Percentiles rank a stretch among this genome's conserved stretches.
These are phyloP conservation scores for Porites australiensis DNA, from an alignment of 64 coral and sea anemone genomes.

Conservation along the genomic window DNA sequence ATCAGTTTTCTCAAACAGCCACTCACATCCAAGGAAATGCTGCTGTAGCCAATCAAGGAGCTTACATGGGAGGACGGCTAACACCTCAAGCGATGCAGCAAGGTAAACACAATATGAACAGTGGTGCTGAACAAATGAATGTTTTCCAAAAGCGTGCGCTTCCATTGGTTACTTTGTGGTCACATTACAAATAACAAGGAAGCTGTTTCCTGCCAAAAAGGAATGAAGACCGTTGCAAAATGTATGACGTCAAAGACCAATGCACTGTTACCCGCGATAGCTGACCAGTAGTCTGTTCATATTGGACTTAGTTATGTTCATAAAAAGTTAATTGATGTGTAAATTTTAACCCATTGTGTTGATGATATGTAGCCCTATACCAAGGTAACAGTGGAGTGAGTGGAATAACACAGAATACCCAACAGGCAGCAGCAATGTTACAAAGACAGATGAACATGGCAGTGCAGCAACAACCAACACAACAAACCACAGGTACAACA, in stretches of 20 bases:
- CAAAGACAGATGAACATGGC: conserved; percentile 72
- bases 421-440: conserved; percentile 23
- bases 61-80: conserved; percentile 77
- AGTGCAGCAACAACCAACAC: conserved; percentile 31
- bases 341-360: no score
- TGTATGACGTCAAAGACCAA: no score
- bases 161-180: no score
- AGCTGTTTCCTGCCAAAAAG: no score
- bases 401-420: conserved; percentile 36
- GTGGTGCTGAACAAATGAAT: no score
- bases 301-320: no score
- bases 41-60: background rate
- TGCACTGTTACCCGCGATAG: no score
- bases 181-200: no score
- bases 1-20: conserved; percentile 21
- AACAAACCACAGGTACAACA: background rate
- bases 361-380: conserved; percentile 5
- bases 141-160: no score
- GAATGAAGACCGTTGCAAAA: no score
- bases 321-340: no score
- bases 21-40: conserved; percentile 10
- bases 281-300: no score
- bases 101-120: conserved; percentile 34
- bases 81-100: conserved; percentile 87
- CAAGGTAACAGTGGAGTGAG: conserved; percentile 33